Conservation (phyloP, 2,888 invertebrate species). For the Synergus umbraculus region DNA sequence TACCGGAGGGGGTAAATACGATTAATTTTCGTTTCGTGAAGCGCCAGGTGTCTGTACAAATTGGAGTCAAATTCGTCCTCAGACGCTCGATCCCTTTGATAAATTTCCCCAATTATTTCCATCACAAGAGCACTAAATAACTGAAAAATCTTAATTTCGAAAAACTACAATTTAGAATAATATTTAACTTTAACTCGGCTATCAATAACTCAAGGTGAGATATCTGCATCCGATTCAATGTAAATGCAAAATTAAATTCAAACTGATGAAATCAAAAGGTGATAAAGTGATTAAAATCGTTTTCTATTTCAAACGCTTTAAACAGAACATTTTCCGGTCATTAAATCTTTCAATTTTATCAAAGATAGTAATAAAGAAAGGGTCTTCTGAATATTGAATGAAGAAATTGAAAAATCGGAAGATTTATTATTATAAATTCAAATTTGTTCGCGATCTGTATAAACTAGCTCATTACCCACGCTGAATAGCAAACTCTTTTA, state of each 20-base stretch:
- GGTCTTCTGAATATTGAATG: not conserved
- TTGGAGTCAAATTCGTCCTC: slow-evolving; percentile 28
- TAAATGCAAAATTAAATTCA: too few relatives aligned
- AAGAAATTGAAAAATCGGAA: not conserved
- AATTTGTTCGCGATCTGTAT: not conserved
- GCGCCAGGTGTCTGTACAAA: slow-evolving; percentile 38
- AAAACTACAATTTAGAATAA: not conserved
- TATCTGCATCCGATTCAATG: too few relatives aligned
- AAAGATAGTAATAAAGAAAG: not conserved
- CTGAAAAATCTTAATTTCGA: not conserved
- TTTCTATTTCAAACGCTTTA: too few relatives aligned
- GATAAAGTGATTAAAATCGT: too few relatives aligned
- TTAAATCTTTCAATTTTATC: too few relatives aligned
- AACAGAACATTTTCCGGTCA: too few relatives aligned
- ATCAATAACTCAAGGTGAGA: too few relatives aligned
- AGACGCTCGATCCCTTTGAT: not conserved
- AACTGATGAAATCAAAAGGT: too few relatives aligned
- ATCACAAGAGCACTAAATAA: not conserved
- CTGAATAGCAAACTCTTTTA: slow-evolving; percentile 9
- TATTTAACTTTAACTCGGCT: not conserved
- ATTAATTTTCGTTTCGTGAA: slow-evolving; percentile 37
- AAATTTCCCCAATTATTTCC: not conserved
- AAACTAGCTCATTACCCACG: not conserved
- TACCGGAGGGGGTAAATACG: slow-evolving; percentile 40
- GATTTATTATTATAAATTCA: not conserved